Percentiles rank a stretch among this genome's conserved stretches.
These are phyloP conservation scores for Antrozous pallidus DNA, from an alignment of 2,797 vertebrate genomes.

Conservation along the genomic window DNA sequence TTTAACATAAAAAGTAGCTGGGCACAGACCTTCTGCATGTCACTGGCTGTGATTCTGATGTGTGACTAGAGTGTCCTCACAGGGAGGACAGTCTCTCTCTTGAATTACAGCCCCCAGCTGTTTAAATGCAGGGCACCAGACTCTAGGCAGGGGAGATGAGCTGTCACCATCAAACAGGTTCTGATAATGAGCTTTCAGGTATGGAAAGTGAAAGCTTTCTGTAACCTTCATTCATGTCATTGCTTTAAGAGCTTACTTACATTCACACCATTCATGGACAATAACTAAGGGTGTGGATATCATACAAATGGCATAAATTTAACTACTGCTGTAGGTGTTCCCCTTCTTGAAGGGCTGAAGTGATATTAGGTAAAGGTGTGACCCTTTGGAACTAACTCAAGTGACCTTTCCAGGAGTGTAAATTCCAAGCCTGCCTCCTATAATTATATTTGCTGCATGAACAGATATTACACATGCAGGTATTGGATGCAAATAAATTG, in stretches of 20 bases:
- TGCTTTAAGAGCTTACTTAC: conserved; percentile 19
- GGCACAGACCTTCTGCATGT: neutral
- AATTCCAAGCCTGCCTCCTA: conserved; percentile 32
- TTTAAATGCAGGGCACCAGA: neutral
- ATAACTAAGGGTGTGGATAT: conserved; percentile 32
- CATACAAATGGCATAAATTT: conserved; percentile 15
- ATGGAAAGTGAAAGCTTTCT: neutral
- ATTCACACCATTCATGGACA: neutral
- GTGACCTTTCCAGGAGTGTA: neutral
- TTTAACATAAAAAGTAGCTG: neutral
- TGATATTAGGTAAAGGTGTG: conserved; percentile 10
- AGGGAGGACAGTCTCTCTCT: neutral
- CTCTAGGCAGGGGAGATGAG: neutral
- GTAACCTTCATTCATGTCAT: neutral
- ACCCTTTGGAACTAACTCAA: neutral
- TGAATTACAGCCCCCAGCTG: neutral
- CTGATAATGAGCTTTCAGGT: neutral
- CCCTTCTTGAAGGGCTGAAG: conserved; percentile 30
- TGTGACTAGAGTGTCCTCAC: neutral
- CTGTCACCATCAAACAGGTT: neutral
- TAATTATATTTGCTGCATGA: conserved; percentile 43
- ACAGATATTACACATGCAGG: neutral
- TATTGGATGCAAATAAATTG: conserved; percentile 24
- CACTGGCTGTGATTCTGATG: neutral
- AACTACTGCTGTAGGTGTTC: neutral